These are phyloP conservation scores for Phrynocephalus vlangalii DNA, from an alignment of 2,797 vertebrate genomes.

Conservation along the genomic window DNA sequence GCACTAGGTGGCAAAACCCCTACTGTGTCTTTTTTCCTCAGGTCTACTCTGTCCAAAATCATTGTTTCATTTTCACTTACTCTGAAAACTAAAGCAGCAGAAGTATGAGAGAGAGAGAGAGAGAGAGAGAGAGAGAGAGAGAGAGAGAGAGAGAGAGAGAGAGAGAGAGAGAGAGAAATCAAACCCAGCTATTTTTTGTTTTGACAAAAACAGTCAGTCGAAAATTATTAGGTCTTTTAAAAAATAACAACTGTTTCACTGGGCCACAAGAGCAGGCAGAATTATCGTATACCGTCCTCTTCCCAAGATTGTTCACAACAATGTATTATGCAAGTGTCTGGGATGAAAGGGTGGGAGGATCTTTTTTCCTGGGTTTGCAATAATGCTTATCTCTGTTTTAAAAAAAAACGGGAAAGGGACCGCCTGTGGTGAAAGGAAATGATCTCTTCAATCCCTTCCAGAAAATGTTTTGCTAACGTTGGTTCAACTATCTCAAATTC, in stretches of 20 bases:
- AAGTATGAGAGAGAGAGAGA: not conserved
- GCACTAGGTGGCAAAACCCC: not conserved
- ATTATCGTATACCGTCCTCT: conserved; percentile 22
- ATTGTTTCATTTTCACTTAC: conserved; percentile 6
- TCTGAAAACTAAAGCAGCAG: conserved; percentile 47
- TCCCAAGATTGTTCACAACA: conserved; percentile 16
- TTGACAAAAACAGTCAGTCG: conserved; percentile 44
- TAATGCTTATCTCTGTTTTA: conserved; percentile 50
- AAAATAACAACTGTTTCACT: conserved; percentile 43
- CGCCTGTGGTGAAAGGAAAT: conserved; percentile 38
- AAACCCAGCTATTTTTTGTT: conserved; percentile 39
- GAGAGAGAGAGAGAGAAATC: conserved; percentile 1
- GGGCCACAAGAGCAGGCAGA: not conserved
- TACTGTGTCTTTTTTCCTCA: conserved; percentile 15
- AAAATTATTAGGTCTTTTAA: conserved; percentile 35
- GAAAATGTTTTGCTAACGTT: conserved; percentile 33
- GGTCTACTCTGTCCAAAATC: conserved; percentile 16
- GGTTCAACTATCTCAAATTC: not conserved
- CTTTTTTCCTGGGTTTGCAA: conserved; percentile 32
- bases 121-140: not conserved
- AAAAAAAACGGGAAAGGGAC: conserved; percentile 36
- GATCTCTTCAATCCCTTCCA: not conserved
- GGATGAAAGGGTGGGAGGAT: not conserved
- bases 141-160: not conserved
- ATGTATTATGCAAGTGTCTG: not conserved